Evolutionary conservation across 2,888 invertebrate species (phyloP).

Genomic region (Dynastes tityus): DNA sequence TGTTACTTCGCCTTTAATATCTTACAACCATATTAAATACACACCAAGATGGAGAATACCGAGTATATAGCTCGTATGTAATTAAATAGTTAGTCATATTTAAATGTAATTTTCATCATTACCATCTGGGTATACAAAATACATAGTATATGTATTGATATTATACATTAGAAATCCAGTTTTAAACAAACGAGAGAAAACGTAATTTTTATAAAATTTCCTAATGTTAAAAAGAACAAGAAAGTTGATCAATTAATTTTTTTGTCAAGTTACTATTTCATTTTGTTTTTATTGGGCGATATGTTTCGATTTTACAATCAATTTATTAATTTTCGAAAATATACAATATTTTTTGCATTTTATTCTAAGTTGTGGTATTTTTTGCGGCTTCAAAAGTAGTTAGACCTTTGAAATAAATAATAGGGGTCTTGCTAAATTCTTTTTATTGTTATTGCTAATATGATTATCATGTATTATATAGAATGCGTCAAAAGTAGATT

Average conservation of each 20-base stretch:
- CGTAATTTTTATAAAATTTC: constrained; percentile 11
- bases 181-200: constrained; percentile 20
- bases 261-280: background rate
- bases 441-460: background rate
- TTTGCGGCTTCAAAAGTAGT: background rate
- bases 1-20: background rate
- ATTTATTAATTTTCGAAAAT: background rate
- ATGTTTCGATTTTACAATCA: background rate
- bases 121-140: constrained; percentile 7
- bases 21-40: constrained; percentile 8
- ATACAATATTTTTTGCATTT: background rate
- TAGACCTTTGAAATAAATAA: too few species aligned
- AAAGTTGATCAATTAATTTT: background rate
- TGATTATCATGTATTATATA: background rate
- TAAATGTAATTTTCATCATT: constrained; percentile 41
- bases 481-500: background rate
- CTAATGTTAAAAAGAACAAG: constrained; percentile 12
- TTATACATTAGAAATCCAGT: constrained; percentile 22
- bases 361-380: background rate
- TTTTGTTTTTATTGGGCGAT: background rate
- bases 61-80: constrained; percentile 1
- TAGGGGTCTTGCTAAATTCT: background rate
- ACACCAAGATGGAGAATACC: constrained; percentile 22
- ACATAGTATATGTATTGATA: constrained; percentile 19
- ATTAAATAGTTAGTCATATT: background rate